These are phyloP conservation scores for Desmodus rotundus DNA, from an alignment of 2,113 vertebrate species.

Conservation along the genomic window DNA sequence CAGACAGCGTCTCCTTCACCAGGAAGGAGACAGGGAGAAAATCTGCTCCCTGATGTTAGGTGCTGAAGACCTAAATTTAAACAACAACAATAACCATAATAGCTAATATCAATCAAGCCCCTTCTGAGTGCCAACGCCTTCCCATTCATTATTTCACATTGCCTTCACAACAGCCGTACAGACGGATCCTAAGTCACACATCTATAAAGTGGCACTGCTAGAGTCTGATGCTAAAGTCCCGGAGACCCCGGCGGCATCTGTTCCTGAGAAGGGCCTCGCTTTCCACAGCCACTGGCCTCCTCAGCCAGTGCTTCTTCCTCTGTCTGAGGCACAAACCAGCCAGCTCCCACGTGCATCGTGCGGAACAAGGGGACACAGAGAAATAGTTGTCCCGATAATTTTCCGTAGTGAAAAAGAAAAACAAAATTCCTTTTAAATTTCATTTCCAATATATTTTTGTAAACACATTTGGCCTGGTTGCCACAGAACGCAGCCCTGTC, in stretches of 20 bases:
- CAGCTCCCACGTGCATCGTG: not conserved
- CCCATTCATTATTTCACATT: not conserved
- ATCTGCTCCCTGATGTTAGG: not conserved
- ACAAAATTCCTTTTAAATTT: not conserved
- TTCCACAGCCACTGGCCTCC: not conserved
- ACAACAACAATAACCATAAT: not conserved
- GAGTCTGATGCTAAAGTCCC: not conserved
- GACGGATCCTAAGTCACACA: not conserved
- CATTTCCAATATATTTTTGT: not conserved
- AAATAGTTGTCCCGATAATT: not conserved
- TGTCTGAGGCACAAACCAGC: not conserved
- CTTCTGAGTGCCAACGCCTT: not conserved
- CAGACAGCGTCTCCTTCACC: not conserved
- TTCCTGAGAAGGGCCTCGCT: not conserved
- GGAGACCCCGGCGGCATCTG: not conserved
- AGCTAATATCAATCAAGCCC: not conserved
- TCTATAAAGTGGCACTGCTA: not conserved
- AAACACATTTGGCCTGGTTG: not conserved
- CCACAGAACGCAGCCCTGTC: not conserved
- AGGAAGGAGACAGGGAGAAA: not conserved
- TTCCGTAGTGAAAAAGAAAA: not conserved
- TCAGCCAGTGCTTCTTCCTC: not conserved
- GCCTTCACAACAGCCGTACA: not conserved
- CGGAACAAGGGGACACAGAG: not conserved
- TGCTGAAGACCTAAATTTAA: not conserved